phyloP scores from a whole-genome alignment of 1,140 invertebrate species.

The Bombus balteatus region DNA sequence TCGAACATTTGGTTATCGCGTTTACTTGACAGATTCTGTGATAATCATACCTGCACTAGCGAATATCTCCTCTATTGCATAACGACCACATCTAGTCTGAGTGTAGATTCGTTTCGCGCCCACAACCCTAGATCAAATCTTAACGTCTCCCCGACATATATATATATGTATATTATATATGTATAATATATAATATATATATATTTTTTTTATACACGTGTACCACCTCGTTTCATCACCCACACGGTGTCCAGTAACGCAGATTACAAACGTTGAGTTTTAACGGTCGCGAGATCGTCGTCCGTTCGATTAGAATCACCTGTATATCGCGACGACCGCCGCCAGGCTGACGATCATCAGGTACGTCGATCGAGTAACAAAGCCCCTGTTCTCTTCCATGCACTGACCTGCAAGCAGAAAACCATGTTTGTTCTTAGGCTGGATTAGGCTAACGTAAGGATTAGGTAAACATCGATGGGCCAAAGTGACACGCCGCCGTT shows the following conservation, averaged over 20 bases:
- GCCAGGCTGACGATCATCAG: constrained; percentile 73
- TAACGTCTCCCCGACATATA: too few species aligned
- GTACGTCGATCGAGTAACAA: constrained; percentile 72
- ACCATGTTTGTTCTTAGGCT: background rate
- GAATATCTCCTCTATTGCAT: too few species aligned
- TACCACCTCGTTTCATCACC: constrained; percentile 39
- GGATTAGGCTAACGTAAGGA: background rate
- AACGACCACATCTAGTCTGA: too few species aligned
- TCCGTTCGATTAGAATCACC: constrained; percentile 80
- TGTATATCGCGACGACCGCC: constrained; percentile 76
- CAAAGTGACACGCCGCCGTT: background rate
- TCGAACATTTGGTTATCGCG: too few species aligned
- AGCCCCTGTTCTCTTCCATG: constrained; percentile 77
- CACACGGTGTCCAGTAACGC: constrained; percentile 52
- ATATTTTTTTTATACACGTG: constrained; percentile 36
- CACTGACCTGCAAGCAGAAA: constrained; percentile 78
- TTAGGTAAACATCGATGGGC: background rate
- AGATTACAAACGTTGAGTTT: constrained; percentile 38
- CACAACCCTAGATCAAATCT: too few species aligned
- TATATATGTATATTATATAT: constrained; percentile 24
- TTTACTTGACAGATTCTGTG: too few species aligned
- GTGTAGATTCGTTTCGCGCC: too few species aligned
- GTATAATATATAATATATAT: too few species aligned
- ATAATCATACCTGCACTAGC: too few species aligned
- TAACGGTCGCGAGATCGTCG: constrained; percentile 59